Evolutionary conservation across 2,113 vertebrate genomes (phyloP).

Genomic region (Synodontis membranacea): DNA sequence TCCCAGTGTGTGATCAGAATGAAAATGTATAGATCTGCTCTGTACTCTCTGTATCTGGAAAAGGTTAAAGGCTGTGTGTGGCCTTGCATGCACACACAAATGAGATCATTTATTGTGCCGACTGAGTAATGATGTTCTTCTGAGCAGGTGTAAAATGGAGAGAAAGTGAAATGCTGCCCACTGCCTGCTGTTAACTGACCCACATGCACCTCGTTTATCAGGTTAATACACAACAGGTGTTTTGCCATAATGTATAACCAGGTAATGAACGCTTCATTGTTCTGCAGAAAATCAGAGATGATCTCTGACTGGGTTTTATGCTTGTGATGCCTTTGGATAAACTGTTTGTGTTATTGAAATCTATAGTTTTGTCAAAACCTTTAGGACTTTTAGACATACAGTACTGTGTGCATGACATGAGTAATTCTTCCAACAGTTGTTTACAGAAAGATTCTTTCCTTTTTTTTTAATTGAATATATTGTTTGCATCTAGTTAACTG

Average conservation of each 20-base stretch:
- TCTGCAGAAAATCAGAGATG: background rate
- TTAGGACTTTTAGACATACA: too few species aligned
- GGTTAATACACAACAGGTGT: slow-evolving; percentile 24
- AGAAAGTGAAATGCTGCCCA: background rate
- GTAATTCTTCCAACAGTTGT: too few species aligned
- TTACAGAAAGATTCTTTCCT: too few species aligned
- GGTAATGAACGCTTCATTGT: background rate
- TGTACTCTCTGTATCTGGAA: background rate
- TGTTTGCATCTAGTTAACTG: too few species aligned
- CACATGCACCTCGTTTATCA: slow-evolving; percentile 26
- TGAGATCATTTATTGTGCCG: slow-evolving; percentile 40
- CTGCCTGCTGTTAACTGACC: slow-evolving; percentile 21
- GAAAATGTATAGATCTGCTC: slow-evolving; percentile 33
- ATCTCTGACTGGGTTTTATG: background rate
- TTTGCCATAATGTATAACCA: background rate
- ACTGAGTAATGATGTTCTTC: slow-evolving; percentile 27
- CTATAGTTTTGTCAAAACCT: too few species aligned
- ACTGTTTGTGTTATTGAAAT: background rate
- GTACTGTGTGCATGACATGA: too few species aligned
- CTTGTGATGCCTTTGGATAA: background rate
- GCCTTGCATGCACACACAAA: slow-evolving; percentile 28
- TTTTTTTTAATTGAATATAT: too few species aligned
- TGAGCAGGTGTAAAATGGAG: background rate
- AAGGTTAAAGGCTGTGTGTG: slow-evolving; percentile 39
- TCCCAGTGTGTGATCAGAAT: slow-evolving; percentile 37